Evolutionary conservation across 2,797 vertebrate genomes (phyloP).

Genomic region (Rhincodon typus): DNA sequence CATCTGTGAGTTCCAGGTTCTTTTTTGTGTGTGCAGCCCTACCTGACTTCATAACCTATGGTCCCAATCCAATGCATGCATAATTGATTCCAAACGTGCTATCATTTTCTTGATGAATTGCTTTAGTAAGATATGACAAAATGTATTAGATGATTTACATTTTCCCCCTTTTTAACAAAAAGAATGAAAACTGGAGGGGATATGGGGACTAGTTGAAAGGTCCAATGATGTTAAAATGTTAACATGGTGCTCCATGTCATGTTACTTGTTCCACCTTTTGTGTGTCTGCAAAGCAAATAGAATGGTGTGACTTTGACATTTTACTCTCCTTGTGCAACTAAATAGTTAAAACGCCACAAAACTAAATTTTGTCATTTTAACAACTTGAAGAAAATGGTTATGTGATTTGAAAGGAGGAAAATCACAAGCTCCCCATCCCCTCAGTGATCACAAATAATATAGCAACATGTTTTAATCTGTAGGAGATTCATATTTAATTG

Average conservation of each 20-base stretch:
- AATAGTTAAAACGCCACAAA: slow-evolving; percentile 29
- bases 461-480: not conserved
- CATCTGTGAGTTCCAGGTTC: slow-evolving; percentile 86
- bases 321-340: not conserved
- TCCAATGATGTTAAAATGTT: not conserved
- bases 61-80: slow-evolving; percentile 94
- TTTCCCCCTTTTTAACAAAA: slow-evolving; percentile 42
- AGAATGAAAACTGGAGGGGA: not conserved
- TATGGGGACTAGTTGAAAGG: too few species aligned
- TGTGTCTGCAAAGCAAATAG: slow-evolving; percentile 22
- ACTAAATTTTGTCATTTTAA: slow-evolving; percentile 12
- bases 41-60: slow-evolving; percentile 83
- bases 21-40: slow-evolving; percentile 67
- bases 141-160: slow-evolving; percentile 95
- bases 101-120: slow-evolving; percentile 99
- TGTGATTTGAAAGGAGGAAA: not conserved
- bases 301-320: not conserved
- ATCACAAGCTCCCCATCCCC: not conserved
- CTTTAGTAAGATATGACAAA: slow-evolving; percentile 97
- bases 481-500: not conserved
- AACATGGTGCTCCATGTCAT: slow-evolving; percentile 15
- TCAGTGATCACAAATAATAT: not conserved
- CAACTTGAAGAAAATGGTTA: not conserved
- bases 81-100: slow-evolving; percentile 93
- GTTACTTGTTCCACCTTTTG: slow-evolving; percentile 5